Base-by-base conservation (phyloP, 2,113 vertebrate species). In the Aptenodytes patagonicus region DNA sequence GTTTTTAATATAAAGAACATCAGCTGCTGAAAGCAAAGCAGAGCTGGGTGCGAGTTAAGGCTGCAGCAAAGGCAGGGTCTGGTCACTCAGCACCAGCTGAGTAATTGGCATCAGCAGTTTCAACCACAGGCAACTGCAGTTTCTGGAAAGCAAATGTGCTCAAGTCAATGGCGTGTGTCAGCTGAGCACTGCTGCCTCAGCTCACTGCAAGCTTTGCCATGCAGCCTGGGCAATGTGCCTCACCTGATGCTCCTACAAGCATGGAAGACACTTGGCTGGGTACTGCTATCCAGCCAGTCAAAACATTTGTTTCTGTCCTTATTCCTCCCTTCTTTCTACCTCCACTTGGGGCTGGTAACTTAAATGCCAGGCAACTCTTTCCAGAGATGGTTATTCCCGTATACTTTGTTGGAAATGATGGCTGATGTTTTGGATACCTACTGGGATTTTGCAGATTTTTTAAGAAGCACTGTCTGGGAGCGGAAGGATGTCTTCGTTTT, bases 371-470 rank as follows among this genome's bases (percentile, higher is more conserved):
- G 32, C 61, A 13, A 1, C 8, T 12, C 40, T 55, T 64, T 28
- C 72, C 51, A 20, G 38, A 17, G 47, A 0, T 1, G 38, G 6
- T 4, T 49, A 26, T 58, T 54, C 34, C 72, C 51, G 1, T 0
- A 0, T 1, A 5, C 0, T 29, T 3, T 9, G 20, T 42, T 58
- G 71, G 79, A 9, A 57, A 10, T 44, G 4, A 12, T 1, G 32
- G 47, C 36, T 14, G 6, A 12, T 3, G 6, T 5, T 26, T 57
- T 12, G 22, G 94, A 24, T 96, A 98, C 98, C 17, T 98, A 98
- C 98, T 98, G 98, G 65, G 98, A 94, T 66, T 90, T 98, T 58
- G 97, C 84, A 57, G 95, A 22, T 34, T 97, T 98, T 89, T 96
- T 98, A 19, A 97, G 75, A 28, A 98, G 98, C 6, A 57, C 94